Evolutionary conservation across 1,140 invertebrate species (phyloP), one percentile per base, ranked within the genome.

Genomic region (Neuroterus valhalla): DNA sequence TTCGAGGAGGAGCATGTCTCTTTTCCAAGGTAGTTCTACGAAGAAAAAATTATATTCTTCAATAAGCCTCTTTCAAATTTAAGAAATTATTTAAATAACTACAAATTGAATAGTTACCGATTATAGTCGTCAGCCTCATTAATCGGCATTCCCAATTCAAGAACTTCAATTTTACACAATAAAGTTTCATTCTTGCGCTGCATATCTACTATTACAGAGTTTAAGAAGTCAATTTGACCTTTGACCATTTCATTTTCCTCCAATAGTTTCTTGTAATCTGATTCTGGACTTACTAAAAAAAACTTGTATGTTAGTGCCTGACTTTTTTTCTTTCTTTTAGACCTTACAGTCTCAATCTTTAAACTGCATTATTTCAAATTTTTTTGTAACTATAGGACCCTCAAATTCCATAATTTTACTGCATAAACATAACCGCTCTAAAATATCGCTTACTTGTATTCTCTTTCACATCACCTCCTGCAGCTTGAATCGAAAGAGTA

Each of bases 161-260:
- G 91, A 12, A 95, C 93, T 82, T 97, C 93, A 26, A 98, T 92
- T 80, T 95, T 92, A 38, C 93, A 93, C 80, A 94, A 92, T 0
- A 98, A 90, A 81, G 95, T 93, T 85, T 97, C 95, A 86, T 97
- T 97, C 87, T 98, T 98, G 70, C 93, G 92, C 86, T 98, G 96
- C 93, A 98, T 96, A 85, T 98, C 97, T 1, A 97, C 96, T 84
- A 99, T 99, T 72, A 99, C 97, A 10, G 97, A 97, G 91, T 99
- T 98, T 5, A 99, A 91, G 88, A 99, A 99, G 74, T 95, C 94
- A 31, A 98, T 94, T 91, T 98, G 95, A 52, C 92, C 92, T 75
- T 94, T 93, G 14, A 92, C 90, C 71, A 92, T 88, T 74, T 94
- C 92, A 80, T 93, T 92, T 67, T 94, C 94, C 83, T 94, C 93